phyloP scores from a whole-genome alignment of 2,797 vertebrate genomes.

The Phalloptychus januarius region DNA sequence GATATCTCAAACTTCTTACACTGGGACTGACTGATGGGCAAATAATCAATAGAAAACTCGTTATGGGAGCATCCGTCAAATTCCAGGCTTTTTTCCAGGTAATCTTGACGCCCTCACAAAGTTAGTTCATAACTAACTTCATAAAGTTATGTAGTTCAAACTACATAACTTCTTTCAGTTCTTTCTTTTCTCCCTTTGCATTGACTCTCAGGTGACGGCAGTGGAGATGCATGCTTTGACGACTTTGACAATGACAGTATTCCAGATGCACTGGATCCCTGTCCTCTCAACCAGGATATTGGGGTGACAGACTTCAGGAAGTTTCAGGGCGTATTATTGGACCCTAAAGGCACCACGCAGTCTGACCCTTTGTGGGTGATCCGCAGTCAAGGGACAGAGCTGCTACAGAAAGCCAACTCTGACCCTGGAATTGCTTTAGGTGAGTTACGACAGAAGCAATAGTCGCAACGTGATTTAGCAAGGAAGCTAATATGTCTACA shows the following conservation, averaged over 20 bases:
- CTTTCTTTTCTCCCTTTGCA: conserved; percentile 4
- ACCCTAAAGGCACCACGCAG: conserved; percentile 96
- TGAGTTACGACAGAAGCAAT: conserved; percentile 64
- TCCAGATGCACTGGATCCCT: conserved; percentile 92
- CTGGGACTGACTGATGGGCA: neutral
- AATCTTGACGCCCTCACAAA: neutral
- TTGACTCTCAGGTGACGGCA: conserved; percentile 83
- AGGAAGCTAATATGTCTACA: neutral
- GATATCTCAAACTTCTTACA: neutral
- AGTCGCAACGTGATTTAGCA: neutral
- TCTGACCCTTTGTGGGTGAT: conserved; percentile 97
- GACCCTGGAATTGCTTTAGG: conserved; percentile 97
- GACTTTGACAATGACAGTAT: conserved; percentile 96
- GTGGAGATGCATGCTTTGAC: conserved; percentile 92
- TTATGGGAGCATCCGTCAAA: neutral
- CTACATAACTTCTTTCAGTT: conserved; percentile 9
- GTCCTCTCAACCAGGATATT: conserved; percentile 91
- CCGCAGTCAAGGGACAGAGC: conserved; percentile 93
- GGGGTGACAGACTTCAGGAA: conserved; percentile 92
- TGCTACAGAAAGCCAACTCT: conserved; percentile 95
- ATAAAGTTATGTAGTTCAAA: too few species aligned
- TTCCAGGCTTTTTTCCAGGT: neutral
- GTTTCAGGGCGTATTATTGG: conserved; percentile 94
- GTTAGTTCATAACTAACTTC: too few species aligned
- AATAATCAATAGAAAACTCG: neutral